These are phyloP conservation scores for Strigamia crassipes DNA, from an alignment of 2,888 invertebrate species.

Conservation along the genomic window DNA sequence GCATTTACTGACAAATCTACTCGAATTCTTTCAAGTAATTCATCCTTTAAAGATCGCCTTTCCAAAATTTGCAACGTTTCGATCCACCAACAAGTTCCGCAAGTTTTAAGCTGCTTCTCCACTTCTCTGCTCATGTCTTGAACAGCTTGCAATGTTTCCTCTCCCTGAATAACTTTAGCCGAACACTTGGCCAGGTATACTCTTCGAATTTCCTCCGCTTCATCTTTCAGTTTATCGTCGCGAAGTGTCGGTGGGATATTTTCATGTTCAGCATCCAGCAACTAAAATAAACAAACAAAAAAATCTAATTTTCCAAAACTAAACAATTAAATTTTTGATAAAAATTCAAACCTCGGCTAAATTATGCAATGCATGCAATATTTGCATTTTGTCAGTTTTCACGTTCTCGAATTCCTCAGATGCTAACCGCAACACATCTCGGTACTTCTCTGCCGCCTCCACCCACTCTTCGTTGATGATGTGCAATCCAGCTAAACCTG, in stretches of 20 bases:
- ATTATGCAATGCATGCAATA: constrained; percentile 72
- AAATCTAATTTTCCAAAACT: neutral
- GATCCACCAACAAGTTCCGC: neutral
- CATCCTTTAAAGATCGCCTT: neutral
- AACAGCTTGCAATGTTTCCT: neutral
- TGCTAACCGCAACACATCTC: constrained; percentile 65
- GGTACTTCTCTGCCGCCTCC: constrained; percentile 67
- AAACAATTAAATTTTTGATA: neutral
- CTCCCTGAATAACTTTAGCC: constrained; percentile 48
- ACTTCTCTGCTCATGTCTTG: neutral
- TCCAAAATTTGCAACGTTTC: neutral
- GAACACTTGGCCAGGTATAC: constrained; percentile 64
- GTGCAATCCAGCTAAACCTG: constrained; percentile 68
- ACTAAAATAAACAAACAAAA: constrained; percentile 50
- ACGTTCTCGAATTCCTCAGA: constrained; percentile 60
- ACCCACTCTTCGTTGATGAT: constrained; percentile 64
- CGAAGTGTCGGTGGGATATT: constrained; percentile 63
- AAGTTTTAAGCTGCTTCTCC: neutral
- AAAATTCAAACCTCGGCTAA: constrained; percentile 63
- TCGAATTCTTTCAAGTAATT: constrained; percentile 33
- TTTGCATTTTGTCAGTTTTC: constrained; percentile 69
- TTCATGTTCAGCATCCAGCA: constrained; percentile 59
- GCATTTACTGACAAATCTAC: neutral
- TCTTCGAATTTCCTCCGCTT: constrained; percentile 64
- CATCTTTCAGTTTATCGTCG: constrained; percentile 62